These are phyloP conservation scores for Cyphomyrus discorhynchus DNA, from an alignment of 2,113 vertebrate genomes.

Conservation along the genomic window DNA sequence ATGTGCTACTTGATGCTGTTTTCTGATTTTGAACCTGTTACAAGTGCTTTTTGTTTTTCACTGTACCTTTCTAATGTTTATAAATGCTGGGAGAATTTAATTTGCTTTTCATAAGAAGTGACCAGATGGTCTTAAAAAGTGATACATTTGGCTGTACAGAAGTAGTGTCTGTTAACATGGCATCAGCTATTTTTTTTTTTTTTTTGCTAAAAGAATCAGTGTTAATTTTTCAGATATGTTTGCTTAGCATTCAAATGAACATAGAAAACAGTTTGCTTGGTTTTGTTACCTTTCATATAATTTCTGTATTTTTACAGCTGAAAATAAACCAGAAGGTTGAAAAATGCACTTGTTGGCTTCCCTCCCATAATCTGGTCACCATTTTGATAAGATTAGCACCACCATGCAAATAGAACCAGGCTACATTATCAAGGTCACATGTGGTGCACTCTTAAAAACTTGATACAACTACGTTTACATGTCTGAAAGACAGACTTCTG, in stretches of 20 bases:
- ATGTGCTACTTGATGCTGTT: background rate
- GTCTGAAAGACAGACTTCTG: background rate
- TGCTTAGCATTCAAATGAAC: background rate
- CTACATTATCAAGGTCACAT: background rate
- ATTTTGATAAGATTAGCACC: background rate
- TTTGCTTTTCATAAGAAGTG: background rate
- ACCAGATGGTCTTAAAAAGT: background rate
- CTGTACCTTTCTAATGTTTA: background rate
- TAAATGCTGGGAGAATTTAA: background rate
- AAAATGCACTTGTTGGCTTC: background rate
- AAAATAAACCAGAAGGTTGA: conserved; percentile 11
- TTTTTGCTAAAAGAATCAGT: background rate
- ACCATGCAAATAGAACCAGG: background rate
- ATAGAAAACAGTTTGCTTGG: conserved; percentile 7
- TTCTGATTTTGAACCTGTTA: background rate
- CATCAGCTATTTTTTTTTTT: background rate
- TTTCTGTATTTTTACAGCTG: background rate
- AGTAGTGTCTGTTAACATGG: conserved; percentile 3
- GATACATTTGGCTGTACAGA: background rate
- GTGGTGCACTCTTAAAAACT: background rate
- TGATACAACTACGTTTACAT: background rate
- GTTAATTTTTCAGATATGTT: background rate
- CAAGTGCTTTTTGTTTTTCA: background rate
- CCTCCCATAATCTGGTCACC: background rate
- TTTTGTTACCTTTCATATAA: conserved; percentile 32